Percentiles rank a stretch among this genome's conserved stretches.
Conservation (phyloP, 2,113 vertebrate species). For the Sinocyclocheilus anophthalmus region DNA sequence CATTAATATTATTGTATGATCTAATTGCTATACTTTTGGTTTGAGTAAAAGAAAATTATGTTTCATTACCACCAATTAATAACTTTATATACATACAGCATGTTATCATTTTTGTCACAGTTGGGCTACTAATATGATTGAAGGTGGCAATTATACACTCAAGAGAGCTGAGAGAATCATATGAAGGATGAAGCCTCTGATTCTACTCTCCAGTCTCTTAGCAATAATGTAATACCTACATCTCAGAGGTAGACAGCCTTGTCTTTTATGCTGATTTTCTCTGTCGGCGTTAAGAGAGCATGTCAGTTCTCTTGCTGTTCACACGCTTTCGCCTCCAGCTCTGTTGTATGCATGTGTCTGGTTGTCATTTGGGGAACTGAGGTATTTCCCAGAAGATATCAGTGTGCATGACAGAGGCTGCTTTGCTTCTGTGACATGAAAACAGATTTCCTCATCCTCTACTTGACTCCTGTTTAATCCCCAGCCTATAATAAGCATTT, state of each 20-base stretch:
- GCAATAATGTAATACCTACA: constrained; percentile 12
- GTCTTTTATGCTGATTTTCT: neutral
- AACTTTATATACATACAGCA: neutral
- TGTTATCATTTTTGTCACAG: neutral
- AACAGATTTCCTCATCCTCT: neutral
- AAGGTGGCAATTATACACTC: neutral
- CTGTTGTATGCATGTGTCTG: constrained; percentile 16
- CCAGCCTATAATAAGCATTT: neutral
- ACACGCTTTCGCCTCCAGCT: constrained; percentile 4
- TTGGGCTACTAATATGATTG: neutral
- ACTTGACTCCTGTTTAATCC: neutral
- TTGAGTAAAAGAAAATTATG: neutral
- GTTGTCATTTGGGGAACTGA: neutral
- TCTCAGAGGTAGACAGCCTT: constrained; percentile 35
- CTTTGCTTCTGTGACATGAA: neutral
- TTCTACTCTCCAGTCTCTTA: constrained; percentile 3
- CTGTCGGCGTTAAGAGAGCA: constrained; percentile 22
- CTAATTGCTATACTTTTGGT: neutral
- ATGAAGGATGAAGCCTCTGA: neutral
- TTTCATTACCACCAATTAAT: neutral
- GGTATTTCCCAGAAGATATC: neutral
- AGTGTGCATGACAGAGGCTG: neutral
- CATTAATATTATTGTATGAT: neutral
- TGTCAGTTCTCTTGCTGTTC: constrained; percentile 29
- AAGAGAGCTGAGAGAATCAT: neutral